Evolutionary conservation across 2,797 vertebrate species (phyloP).

Genomic region (Kryptolebias ocellatus): DNA sequence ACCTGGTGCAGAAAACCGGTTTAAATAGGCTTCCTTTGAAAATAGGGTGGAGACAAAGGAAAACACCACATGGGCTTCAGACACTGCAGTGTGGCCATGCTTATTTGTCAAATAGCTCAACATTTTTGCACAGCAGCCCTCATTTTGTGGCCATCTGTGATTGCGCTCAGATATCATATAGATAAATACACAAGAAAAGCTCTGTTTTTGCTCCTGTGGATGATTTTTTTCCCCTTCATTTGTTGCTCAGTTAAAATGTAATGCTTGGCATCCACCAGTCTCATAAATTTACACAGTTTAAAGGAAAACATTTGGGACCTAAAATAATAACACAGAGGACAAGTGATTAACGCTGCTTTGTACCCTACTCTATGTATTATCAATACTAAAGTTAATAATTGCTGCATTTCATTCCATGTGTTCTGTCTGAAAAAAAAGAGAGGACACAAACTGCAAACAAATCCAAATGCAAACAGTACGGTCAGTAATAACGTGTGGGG

Average conservation of each 20-base stretch:
- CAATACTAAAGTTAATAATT: not conserved
- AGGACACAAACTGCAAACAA: not conserved
- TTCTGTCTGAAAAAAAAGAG: not conserved
- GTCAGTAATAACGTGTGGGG: not conserved
- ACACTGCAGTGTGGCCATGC: slow-evolving; percentile 13
- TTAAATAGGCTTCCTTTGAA: slow-evolving; percentile 38
- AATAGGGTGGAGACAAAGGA: slow-evolving; percentile 32
- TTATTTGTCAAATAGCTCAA: slow-evolving; percentile 22
- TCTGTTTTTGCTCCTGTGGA: not conserved
- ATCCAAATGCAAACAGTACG: not conserved
- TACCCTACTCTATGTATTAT: not conserved
- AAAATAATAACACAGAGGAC: not conserved
- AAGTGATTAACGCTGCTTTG: not conserved
- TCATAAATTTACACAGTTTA: not conserved
- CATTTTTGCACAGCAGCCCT: slow-evolving; percentile 31
- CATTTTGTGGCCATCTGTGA: slow-evolving; percentile 41
- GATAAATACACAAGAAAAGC: slow-evolving; percentile 5
- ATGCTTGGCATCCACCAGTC: slow-evolving; percentile 7
- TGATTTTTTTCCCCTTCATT: slow-evolving; percentile 3
- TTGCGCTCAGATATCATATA: slow-evolving; percentile 2
- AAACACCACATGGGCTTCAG: slow-evolving; percentile 41
- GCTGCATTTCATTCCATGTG: not conserved
- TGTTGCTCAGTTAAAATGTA: slow-evolving; percentile 3
- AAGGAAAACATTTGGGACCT: not conserved
- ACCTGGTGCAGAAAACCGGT: slow-evolving; percentile 25